phyloP scores from a whole-genome alignment of 1,140 invertebrate species.

The Caenorhabditis brenneri region DNA sequence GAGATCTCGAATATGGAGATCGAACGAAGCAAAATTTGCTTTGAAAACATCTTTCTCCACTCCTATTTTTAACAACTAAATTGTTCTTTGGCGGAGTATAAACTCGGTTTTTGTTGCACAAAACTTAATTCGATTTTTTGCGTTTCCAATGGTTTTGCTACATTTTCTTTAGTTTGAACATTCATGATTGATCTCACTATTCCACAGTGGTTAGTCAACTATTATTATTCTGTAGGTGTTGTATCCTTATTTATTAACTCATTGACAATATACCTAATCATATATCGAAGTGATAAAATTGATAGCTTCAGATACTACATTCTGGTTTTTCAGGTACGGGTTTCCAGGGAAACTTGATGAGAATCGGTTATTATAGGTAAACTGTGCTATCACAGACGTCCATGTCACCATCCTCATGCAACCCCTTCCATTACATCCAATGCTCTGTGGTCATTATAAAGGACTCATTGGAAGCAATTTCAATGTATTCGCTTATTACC shows the following conservation, averaged over 20 bases:
- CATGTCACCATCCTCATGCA: background rate
- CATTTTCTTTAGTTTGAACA: no score
- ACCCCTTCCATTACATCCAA: background rate
- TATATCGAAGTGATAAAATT: background rate
- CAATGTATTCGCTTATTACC: background rate
- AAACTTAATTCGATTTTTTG: no score
- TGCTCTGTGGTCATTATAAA: background rate
- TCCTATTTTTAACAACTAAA: no score
- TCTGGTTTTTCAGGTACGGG: conserved; percentile 1
- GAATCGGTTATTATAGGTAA: background rate
- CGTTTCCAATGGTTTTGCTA: no score
- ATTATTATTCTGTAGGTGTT: background rate
- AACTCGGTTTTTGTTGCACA: no score
- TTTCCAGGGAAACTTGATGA: background rate
- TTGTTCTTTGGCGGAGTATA: no score
- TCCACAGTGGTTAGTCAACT: background rate
- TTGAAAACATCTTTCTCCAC: no score
- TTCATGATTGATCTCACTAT: background rate
- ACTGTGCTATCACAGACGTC: background rate
- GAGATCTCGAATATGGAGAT: no score
- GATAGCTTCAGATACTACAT: background rate
- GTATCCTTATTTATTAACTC: background rate
- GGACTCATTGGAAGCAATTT: background rate
- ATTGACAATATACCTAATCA: background rate
- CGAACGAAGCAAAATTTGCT: no score